phyloP scores from a whole-genome alignment of 2,888 invertebrate species.

The Capitulum mitella region DNA sequence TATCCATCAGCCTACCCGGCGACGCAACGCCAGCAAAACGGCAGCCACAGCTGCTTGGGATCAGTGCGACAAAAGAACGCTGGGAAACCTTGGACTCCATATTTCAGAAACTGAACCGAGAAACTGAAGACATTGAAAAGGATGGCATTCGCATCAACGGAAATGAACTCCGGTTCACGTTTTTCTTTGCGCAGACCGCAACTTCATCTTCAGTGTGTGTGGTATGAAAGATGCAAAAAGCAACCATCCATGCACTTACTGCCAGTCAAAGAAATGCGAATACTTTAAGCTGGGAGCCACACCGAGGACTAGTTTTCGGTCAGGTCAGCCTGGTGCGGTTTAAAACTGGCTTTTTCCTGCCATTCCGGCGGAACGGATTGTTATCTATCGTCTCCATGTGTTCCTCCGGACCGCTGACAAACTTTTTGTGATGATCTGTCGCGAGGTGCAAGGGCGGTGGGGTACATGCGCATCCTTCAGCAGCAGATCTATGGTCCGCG shows the following conservation, averaged over 20 bases:
- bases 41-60: neutral
- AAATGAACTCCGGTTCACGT: neutral
- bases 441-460: neutral
- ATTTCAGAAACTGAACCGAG: neutral
- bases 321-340: neutral
- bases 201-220: neutral
- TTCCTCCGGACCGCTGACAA: neutral
- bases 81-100: neutral
- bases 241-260: neutral
- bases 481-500: neutral
- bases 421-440: neutral
- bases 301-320: neutral
- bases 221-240: neutral
- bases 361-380: neutral
- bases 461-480: neutral
- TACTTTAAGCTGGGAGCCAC: neutral
- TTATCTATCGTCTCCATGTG: neutral
- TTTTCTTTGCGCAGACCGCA: neutral
- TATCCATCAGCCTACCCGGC: neutral
- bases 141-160: neutral
- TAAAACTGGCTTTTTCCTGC: neutral
- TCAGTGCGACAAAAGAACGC: neutral
- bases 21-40: neutral
- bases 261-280: neutral
- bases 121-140: neutral